Evolutionary conservation across 2,888 invertebrate species (phyloP).

Genomic region (Polydrusus pterygomalis): DNA sequence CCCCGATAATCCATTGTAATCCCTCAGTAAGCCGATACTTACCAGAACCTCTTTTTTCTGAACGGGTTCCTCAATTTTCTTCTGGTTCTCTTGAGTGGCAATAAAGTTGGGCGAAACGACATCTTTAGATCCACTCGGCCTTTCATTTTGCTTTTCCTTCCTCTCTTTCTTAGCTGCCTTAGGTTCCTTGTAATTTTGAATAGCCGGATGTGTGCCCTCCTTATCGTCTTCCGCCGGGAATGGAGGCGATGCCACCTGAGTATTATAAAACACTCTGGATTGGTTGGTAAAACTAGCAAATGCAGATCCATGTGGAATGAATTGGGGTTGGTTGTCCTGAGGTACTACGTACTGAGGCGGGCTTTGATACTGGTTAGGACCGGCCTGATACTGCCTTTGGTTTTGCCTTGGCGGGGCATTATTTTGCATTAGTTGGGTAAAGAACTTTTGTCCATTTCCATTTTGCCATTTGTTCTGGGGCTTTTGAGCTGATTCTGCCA

Average conservation of each 20-base stretch:
- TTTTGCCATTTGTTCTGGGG: conserved; percentile 34
- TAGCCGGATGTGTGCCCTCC: not conserved
- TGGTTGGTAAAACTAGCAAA: conserved; percentile 45
- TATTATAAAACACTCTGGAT: conserved; percentile 15
- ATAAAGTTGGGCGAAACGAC: not conserved
- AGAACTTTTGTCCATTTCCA: conserved; percentile 41
- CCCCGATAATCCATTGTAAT: too few relatives aligned
- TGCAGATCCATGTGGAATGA: conserved; percentile 36
- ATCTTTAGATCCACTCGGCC: not conserved
- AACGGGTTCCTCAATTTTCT: not conserved
- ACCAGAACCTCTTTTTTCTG: conserved; percentile 15
- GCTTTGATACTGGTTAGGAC: conserved; percentile 28
- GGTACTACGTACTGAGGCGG: conserved; percentile 5
- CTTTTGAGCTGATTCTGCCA: conserved; percentile 30
- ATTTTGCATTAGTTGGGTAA: conserved; percentile 35
- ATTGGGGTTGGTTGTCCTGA: conserved; percentile 4
- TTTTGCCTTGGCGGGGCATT: not conserved
- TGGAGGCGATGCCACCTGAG: not conserved
- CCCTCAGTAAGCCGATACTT: not conserved
- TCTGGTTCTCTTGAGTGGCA: not conserved
- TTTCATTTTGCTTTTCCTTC: not conserved
- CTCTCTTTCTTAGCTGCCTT: not conserved
- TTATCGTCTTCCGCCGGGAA: not conserved
- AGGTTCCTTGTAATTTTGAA: not conserved
- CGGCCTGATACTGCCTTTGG: not conserved